phyloP scores from a whole-genome alignment of 2,888 invertebrate genomes.

The Dyspetes luteomarginatus region DNA sequence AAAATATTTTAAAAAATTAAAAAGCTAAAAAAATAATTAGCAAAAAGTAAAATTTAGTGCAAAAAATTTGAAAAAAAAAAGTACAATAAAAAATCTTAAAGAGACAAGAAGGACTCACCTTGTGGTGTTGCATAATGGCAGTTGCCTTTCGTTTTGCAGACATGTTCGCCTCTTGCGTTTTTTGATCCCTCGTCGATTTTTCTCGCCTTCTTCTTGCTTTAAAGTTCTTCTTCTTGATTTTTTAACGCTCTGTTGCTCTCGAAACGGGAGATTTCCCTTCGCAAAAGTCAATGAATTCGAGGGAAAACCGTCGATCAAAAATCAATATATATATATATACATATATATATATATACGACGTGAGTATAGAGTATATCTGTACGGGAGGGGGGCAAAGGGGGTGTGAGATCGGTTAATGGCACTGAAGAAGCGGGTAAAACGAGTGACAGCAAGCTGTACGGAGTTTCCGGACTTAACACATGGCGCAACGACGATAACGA shows the following conservation, averaged over 20 bases:
- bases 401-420: not conserved
- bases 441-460: slow-evolving; percentile 38
- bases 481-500: slow-evolving; percentile 71
- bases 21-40: no score
- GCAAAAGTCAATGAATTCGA: no score
- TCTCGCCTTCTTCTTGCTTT: not conserved
- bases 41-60: not conserved
- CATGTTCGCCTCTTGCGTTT: slow-evolving; percentile 83
- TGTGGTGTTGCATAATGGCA: slow-evolving; percentile 88
- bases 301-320: not conserved
- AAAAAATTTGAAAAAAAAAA: not conserved
- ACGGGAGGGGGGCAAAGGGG: slow-evolving; percentile 37
- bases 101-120: slow-evolving; percentile 78
- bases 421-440: not conserved
- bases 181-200: slow-evolving; percentile 70
- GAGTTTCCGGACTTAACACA: slow-evolving; percentile 71
- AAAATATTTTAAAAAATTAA: not conserved
- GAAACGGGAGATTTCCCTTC: no score
- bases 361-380: no score
- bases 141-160: slow-evolving; percentile 91
- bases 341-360: no score
- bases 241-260: not conserved
- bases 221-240: not conserved
- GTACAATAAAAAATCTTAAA: not conserved
- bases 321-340: not conserved